Percentiles rank a stretch among this genome's conserved stretches.
phyloP scores from a whole-genome alignment of 2,113 vertebrate species.

The Excalfactoria chinensis region DNA sequence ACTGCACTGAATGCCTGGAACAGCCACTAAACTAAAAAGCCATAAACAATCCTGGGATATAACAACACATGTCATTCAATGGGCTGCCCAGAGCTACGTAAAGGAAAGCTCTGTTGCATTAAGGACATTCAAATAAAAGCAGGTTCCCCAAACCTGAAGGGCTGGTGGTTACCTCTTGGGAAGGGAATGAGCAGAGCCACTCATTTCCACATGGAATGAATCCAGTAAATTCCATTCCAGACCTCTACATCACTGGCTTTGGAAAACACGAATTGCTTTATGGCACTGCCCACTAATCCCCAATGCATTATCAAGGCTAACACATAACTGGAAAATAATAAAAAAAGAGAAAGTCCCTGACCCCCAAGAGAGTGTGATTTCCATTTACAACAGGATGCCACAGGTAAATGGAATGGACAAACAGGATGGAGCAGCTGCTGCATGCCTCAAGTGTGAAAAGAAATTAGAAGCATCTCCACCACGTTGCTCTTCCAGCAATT shows the following conservation, averaged over 20 bases:
- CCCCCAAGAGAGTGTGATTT: not conserved
- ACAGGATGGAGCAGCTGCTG: not conserved
- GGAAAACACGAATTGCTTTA: not conserved
- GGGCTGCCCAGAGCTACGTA: not conserved
- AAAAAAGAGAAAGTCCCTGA: conserved; percentile 4
- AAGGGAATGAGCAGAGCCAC: not conserved
- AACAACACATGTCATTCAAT: not conserved
- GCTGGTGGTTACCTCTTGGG: not conserved
- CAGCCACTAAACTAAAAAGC: not conserved
- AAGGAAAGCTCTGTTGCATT: not conserved
- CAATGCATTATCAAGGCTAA: not conserved
- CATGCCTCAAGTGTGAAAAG: not conserved
- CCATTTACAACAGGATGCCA: not conserved
- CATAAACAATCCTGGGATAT: not conserved
- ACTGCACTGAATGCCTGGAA: not conserved
- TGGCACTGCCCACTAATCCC: not conserved
- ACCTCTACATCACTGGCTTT: not conserved
- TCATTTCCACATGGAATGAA: not conserved
- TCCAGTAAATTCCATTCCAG: not conserved
- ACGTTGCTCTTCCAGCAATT: not conserved
- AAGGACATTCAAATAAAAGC: not conserved
- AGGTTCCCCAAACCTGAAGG: conserved; percentile 14
- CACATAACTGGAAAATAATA: not conserved
- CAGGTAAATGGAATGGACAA: not conserved
- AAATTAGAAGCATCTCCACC: not conserved